Conservation (phyloP, 2,888 invertebrate species). For the Acholoe squamosa region DNA sequence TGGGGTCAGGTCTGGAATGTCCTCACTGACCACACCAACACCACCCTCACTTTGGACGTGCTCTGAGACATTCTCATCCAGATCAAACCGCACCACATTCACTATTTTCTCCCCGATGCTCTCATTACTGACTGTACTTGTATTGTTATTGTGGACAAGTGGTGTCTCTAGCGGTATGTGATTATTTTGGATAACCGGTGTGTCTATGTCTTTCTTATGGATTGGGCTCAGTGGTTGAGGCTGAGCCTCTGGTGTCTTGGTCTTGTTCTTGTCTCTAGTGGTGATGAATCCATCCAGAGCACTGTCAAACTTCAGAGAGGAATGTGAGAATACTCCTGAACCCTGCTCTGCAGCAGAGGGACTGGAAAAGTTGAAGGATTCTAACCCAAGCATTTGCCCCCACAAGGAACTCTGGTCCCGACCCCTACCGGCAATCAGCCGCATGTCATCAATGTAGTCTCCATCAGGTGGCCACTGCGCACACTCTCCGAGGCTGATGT, state of each 20-base stretch:
- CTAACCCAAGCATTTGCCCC: neutral
- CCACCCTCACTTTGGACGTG: neutral
- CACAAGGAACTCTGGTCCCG: neutral
- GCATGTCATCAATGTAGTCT: neutral
- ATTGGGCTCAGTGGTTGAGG: neutral
- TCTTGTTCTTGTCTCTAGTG: neutral
- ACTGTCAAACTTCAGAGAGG: constrained; percentile 2
- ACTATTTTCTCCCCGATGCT: neutral
- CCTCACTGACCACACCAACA: neutral
- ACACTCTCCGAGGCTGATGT: constrained; percentile 40
- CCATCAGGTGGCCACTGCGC: neutral
- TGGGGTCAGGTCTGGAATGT: neutral
- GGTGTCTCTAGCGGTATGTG: too few relatives aligned
- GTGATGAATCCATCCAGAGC: constrained; percentile 34
- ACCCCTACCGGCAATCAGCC: neutral
- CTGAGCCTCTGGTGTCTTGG: neutral
- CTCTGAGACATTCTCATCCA: neutral
- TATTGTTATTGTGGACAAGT: too few relatives aligned
- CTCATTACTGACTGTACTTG: neutral
- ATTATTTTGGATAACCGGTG: neutral
- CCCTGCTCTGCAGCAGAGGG: neutral
- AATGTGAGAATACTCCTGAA: neutral
- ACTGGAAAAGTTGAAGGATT: neutral
- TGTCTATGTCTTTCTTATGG: neutral
- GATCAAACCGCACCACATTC: neutral